These are phyloP conservation scores for Trissonchulus latispiculum DNA, from an alignment of 2,888 invertebrate genomes.

Conservation along the genomic window DNA sequence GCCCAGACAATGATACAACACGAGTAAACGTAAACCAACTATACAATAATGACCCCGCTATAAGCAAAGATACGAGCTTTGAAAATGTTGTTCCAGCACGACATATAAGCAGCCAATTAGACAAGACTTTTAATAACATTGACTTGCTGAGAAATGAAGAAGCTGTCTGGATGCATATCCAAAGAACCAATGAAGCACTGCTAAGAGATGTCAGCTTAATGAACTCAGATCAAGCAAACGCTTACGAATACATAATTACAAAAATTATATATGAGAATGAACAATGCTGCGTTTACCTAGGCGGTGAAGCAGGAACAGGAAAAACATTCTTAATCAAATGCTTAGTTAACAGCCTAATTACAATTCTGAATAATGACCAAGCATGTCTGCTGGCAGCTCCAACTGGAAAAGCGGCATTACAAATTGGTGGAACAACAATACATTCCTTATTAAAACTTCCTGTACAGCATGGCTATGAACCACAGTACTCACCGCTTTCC, in stretches of 20 bases:
- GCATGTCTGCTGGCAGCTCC: not conserved
- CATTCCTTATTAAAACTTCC: not conserved
- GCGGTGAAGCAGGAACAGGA: not conserved
- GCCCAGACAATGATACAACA: no score
- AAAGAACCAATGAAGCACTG: not conserved
- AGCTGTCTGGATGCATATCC: no score
- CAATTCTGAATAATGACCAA: not conserved
- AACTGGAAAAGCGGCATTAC: not conserved
- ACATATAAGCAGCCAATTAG: no score
- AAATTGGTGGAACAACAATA: not conserved
- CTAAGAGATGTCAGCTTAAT: no score
- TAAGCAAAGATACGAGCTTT: no score
- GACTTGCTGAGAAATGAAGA: no score
- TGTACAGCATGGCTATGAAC: not conserved
- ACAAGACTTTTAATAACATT: no score
- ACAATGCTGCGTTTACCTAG: not conserved
- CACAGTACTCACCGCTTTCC: not conserved
- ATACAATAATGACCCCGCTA: no score
- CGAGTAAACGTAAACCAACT: no score
- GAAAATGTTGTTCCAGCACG: no score
- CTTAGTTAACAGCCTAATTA: not conserved
- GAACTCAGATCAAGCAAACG: no score
- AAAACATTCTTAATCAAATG: not conserved
- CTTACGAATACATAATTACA: not conserved
- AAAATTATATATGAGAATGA: not conserved